Evolutionary conservation across 2,888 invertebrate genomes (phyloP).

Genomic region (Acleris cristana): DNA sequence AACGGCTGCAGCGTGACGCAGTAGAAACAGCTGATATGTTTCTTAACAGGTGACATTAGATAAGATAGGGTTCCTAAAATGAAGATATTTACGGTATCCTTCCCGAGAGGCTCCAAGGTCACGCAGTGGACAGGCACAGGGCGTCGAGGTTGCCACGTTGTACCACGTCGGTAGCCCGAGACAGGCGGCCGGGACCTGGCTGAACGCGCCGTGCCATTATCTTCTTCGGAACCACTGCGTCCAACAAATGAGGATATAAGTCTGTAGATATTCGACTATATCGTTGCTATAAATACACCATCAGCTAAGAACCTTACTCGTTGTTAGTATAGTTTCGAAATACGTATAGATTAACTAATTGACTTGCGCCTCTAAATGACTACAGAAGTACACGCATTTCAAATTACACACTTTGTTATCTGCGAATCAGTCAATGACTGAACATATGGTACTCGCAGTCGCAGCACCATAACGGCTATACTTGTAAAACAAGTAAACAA

Average conservation of each 20-base stretch:
- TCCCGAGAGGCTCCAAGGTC: constrained; percentile 63
- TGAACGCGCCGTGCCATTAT: constrained; percentile 51
- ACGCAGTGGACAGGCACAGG: constrained; percentile 70
- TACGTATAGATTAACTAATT: no score
- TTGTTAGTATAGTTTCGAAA: no score
- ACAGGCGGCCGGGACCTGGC: constrained; percentile 40
- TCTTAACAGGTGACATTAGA: neutral
- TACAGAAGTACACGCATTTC: no score
- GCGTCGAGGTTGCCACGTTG: constrained; percentile 56
- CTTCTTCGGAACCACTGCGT: constrained; percentile 64
- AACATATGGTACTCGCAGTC: no score
- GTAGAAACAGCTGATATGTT: neutral
- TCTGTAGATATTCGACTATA: no score
- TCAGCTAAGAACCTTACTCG: no score
- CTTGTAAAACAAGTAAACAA: no score
- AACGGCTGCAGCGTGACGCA: constrained; percentile 6
- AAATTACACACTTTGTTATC: no score
- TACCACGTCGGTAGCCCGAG: constrained; percentile 47
- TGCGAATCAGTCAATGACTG: no score
- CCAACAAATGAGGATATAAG: neutral
- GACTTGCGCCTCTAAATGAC: no score
- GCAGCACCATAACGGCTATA: no score
- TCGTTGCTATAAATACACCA: no score
- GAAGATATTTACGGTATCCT: constrained; percentile 43
- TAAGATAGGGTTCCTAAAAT: constrained; percentile 4